phyloP scores from a whole-genome alignment of 53 echinoderm and acorn worm genomes.

The Henricia sp. region DNA sequence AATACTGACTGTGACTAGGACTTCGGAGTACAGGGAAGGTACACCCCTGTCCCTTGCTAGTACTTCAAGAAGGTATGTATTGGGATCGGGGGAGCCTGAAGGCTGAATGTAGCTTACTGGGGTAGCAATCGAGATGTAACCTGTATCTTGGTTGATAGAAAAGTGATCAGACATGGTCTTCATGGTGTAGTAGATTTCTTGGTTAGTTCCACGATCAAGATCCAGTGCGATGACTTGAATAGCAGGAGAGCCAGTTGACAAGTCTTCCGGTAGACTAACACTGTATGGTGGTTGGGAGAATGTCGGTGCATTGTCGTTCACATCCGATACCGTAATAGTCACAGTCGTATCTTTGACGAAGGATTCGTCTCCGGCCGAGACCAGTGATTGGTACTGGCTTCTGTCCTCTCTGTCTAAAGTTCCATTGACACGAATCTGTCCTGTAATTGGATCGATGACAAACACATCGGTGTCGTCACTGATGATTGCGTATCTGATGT shows the following conservation, averaged over 20 bases:
- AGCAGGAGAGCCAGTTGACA: slow-evolving; percentile 58
- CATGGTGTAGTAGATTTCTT: slow-evolving; percentile 72
- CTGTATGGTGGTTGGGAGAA: slow-evolving; percentile 59
- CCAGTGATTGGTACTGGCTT: slow-evolving; percentile 52
- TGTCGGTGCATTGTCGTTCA: slow-evolving; percentile 91
- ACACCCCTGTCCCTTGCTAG: slow-evolving; percentile 83
- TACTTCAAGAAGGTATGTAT: slow-evolving; percentile 73
- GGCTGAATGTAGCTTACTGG: slow-evolving; percentile 67
- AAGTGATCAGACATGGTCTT: slow-evolving; percentile 78
- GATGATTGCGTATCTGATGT: slow-evolving; percentile 68
- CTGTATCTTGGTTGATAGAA: slow-evolving; percentile 56
- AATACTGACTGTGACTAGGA: slow-evolving; percentile 67
- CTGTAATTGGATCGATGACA: slow-evolving; percentile 71
- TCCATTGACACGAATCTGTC: slow-evolving; percentile 73
- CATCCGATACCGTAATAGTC: slow-evolving; percentile 70
- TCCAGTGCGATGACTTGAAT: slow-evolving; percentile 76
- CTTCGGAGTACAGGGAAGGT: slow-evolving; percentile 78
- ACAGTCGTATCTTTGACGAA: slow-evolving; percentile 76
- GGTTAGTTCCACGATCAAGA: slow-evolving; percentile 74
- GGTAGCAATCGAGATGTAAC: slow-evolving; percentile 49
- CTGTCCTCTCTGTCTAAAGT: slow-evolving; percentile 69
- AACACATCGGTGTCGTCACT: slow-evolving; percentile 65
- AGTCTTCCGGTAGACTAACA: slow-evolving; percentile 66
- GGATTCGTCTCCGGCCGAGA: slow-evolving; percentile 66
- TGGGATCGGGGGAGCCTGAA: slow-evolving; percentile 70